Evolutionary conservation across 2,888 invertebrate species (phyloP).

Genomic region (Cerceris rybyensis): DNA sequence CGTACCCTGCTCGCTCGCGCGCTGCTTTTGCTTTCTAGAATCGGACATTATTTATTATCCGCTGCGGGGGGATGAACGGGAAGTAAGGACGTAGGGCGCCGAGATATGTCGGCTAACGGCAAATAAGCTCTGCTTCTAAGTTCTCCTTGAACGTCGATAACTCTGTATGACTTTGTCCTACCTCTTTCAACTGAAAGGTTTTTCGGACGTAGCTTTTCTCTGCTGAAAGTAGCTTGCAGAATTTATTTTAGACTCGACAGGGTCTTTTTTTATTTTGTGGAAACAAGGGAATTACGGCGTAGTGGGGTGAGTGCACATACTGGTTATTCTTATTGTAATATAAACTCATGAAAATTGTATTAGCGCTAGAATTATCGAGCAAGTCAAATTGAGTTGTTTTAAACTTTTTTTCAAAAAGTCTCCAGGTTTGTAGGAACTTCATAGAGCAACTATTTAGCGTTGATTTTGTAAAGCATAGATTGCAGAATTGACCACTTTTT

Average conservation of each 20-base stretch:
- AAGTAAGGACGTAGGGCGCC: neutral
- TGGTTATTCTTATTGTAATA: too few relatives aligned
- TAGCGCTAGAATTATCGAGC: too few relatives aligned
- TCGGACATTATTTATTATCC: slow-evolving; percentile 69
- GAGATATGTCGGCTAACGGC: slow-evolving; percentile 26
- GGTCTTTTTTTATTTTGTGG: neutral
- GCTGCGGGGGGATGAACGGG: slow-evolving; percentile 36
- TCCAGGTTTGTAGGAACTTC: too few relatives aligned
- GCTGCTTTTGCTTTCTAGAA: slow-evolving; percentile 57
- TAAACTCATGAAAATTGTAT: too few relatives aligned
- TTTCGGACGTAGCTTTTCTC: neutral
- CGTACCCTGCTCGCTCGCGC: slow-evolving; percentile 61
- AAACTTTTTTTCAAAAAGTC: too few relatives aligned
- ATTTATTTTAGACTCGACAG: neutral
- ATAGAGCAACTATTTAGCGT: too few relatives aligned
- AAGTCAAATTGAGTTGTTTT: too few relatives aligned
- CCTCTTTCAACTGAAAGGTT: neutral
- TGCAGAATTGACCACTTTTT: too few relatives aligned
- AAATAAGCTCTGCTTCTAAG: slow-evolving; percentile 30
- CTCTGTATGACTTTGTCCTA: slow-evolving; percentile 1
- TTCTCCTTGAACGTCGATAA: slow-evolving; percentile 30
- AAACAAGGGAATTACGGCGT: too few relatives aligned
- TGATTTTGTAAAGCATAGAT: too few relatives aligned
- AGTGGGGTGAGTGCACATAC: too few relatives aligned
- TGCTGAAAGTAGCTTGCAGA: neutral